Evolutionary conservation across 2,113 vertebrate species (phyloP).

Genomic region (Diadophis punctatus): DNA sequence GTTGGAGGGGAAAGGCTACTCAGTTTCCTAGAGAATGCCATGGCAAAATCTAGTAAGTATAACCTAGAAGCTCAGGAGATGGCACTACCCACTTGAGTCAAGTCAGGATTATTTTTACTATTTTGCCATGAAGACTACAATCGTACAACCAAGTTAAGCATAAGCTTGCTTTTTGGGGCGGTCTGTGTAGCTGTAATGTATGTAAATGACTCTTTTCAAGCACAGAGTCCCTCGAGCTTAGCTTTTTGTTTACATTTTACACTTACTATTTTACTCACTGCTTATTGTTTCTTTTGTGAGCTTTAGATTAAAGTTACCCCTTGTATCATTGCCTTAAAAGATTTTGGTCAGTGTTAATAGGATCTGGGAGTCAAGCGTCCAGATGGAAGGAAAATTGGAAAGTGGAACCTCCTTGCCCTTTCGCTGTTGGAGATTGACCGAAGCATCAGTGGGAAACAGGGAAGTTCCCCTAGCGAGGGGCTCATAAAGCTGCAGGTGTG

Average conservation of each 20-base stretch:
- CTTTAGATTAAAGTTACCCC: not conserved
- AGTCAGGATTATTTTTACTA: not conserved
- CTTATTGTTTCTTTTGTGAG: not conserved
- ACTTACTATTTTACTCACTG: not conserved
- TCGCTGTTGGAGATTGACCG: conserved; percentile 41
- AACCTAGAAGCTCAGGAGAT: not conserved
- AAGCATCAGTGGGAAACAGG: conserved; percentile 41
- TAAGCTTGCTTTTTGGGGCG: not conserved
- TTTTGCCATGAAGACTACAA: not conserved
- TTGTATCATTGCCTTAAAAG: not conserved
- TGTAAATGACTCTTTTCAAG: not conserved
- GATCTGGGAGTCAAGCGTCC: not conserved
- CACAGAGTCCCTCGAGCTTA: not conserved
- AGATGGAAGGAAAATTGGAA: not conserved
- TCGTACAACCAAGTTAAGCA: not conserved
- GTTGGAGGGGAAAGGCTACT: not conserved
- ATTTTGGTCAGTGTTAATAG: not conserved
- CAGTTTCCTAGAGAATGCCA: not conserved
- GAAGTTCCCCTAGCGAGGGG: conserved; percentile 50
- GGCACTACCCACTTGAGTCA: not conserved
- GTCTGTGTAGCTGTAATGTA: not conserved
- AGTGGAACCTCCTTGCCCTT: conserved; percentile 21
- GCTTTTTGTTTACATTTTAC: not conserved
- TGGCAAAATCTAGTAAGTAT: not conserved
- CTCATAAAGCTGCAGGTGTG: conserved; percentile 83